phyloP scores from a whole-genome alignment of 2,113 vertebrate species.

The Natator depressus region DNA sequence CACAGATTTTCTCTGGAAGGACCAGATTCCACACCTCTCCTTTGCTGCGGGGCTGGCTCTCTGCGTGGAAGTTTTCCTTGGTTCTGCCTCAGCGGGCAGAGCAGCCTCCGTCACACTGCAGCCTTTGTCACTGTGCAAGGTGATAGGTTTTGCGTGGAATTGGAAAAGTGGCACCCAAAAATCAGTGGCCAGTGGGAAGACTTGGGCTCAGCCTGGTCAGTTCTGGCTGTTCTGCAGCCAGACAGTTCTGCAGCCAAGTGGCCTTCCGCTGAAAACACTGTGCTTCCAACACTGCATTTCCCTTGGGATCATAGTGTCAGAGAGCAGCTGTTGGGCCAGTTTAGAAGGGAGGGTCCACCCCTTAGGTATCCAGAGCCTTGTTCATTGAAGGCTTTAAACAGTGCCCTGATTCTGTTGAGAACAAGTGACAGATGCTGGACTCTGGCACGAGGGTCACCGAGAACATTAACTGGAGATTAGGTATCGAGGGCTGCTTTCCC shows the following conservation, averaged over 20 bases:
- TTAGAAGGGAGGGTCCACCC: not conserved
- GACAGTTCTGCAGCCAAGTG: not conserved
- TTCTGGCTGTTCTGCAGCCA: not conserved
- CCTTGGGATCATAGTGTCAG: not conserved
- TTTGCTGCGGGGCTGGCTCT: not conserved
- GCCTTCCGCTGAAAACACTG: not conserved
- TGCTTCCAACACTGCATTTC: not conserved
- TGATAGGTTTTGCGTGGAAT: not conserved
- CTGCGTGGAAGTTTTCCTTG: not conserved
- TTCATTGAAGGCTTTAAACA: not conserved
- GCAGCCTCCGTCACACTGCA: not conserved
- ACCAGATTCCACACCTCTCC: not conserved
- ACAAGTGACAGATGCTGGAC: not conserved
- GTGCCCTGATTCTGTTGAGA: not conserved
- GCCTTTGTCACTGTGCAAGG: not conserved
- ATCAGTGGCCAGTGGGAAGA: not conserved
- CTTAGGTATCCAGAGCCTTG: not conserved
- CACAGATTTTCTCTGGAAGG: constrained; percentile 6
- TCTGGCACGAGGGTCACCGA: not conserved
- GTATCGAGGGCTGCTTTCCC: not conserved
- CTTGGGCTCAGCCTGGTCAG: not conserved
- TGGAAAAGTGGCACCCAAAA: not conserved
- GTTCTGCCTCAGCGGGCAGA: not conserved
- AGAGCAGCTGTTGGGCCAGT: no score
- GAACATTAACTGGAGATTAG: not conserved